phyloP scores from a whole-genome alignment of 2,888 invertebrate genomes.

The Lasius platythorax region DNA sequence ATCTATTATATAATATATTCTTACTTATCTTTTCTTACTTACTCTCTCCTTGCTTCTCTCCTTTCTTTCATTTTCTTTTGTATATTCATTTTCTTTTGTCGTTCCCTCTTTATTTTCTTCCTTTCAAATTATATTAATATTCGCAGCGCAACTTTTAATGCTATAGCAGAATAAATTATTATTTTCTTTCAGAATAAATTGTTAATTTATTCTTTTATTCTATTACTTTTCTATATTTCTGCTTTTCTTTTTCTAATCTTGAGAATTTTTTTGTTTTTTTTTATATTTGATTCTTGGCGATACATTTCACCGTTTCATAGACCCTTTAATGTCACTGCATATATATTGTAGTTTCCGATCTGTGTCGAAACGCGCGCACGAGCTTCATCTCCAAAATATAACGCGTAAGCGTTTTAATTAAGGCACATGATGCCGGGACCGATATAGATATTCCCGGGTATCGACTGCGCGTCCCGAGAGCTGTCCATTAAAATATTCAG shows the following conservation, averaged over 20 bases:
- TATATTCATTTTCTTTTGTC: not conserved
- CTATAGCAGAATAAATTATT: conserved; percentile 39
- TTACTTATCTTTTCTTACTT: not conserved
- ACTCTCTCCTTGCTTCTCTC: not conserved
- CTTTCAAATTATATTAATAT: conserved; percentile 45
- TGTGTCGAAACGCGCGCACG: conserved; percentile 22
- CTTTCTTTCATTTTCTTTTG: not conserved
- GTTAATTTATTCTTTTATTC: conserved; percentile 46
- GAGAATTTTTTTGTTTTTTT: not conserved
- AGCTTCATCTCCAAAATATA: conserved; percentile 56
- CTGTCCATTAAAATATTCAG: conserved; percentile 63
- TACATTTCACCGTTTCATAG: not conserved
- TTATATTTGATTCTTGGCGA: conserved; percentile 18
- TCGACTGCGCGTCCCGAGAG: conserved; percentile 56
- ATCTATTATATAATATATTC: not conserved
- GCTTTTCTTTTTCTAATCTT: not conserved
- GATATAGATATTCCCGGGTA: conserved; percentile 54
- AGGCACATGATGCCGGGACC: conserved; percentile 55
- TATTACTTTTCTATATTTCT: conserved; percentile 13
- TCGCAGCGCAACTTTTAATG: conserved; percentile 28
- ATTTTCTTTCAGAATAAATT: conserved; percentile 43
- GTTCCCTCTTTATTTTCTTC: not conserved
- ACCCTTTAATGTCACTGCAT: conserved; percentile 9
- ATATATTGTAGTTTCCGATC: conserved; percentile 16
- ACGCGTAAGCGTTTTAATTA: conserved; percentile 66